phyloP scores from a whole-genome alignment of 2,113 vertebrate species.

The Vireo altiloquus region DNA sequence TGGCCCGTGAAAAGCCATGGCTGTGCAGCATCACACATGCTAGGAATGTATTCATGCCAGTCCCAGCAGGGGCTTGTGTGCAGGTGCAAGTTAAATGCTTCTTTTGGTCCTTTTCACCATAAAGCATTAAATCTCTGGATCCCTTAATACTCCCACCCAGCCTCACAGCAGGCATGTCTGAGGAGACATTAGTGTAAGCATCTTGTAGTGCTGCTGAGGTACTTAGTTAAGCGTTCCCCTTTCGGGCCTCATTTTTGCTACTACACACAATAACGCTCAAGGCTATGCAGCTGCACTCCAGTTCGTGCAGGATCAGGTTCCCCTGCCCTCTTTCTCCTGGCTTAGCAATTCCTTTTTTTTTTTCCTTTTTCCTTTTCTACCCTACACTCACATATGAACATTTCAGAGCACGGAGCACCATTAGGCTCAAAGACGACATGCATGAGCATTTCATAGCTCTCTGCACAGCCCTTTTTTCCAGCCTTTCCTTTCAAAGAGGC shows the following conservation, averaged over 20 bases:
- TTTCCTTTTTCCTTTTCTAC: background rate
- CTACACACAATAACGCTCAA: conserved; percentile 29
- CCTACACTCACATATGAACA: background rate
- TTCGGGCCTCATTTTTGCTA: conserved; percentile 58
- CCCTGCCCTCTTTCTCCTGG: conserved; percentile 53
- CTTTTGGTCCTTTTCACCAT: background rate
- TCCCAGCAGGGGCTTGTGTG: background rate
- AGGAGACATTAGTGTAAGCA: conserved; percentile 5
- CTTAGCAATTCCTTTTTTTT: background rate
- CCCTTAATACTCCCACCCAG: conserved; percentile 23
- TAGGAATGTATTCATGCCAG: background rate
- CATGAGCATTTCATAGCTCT: background rate
- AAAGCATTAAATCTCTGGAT: conserved; percentile 2
- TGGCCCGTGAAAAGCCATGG: background rate
- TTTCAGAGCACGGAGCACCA: background rate
- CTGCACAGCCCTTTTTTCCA: background rate
- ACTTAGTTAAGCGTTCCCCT: conserved; percentile 17
- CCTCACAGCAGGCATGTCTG: conserved; percentile 16
- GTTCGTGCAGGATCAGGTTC: conserved; percentile 62
- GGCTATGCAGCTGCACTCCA: conserved; percentile 63
- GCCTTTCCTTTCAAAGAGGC: background rate
- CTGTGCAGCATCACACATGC: background rate
- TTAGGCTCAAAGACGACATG: background rate
- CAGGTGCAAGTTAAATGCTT: background rate
- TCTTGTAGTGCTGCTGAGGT: conserved; percentile 4